A percentile compares a stretch with the other conserved stretches of the same genome.
phyloP scores from a whole-genome alignment of 2,113 vertebrate species.

The Anthoscopus minutus region DNA sequence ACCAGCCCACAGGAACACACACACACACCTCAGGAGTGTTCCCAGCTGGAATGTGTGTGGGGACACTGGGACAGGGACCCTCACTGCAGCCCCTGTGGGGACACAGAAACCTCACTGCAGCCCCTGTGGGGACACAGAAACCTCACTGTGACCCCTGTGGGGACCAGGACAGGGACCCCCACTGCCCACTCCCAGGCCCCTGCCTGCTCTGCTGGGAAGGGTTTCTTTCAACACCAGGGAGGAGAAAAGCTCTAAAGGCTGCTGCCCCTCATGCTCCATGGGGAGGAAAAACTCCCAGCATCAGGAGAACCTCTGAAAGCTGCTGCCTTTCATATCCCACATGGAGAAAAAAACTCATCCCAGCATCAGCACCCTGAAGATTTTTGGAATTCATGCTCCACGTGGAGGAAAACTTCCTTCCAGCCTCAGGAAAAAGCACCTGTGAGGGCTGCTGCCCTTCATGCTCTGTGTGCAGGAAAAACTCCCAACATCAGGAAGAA shows the following conservation, averaged over 20 bases:
- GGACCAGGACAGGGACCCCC: no score
- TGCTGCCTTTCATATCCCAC: background rate
- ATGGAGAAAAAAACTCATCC: background rate
- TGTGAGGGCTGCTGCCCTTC: background rate
- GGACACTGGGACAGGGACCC: background rate
- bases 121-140: no score
- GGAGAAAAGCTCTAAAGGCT: background rate
- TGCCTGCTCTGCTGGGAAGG: background rate
- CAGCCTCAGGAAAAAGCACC: background rate
- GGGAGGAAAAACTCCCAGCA: no score
- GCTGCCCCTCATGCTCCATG: no score
- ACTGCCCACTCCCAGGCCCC: no score
- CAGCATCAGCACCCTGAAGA: no score
- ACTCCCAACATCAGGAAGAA: background rate
- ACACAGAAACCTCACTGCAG: no score
- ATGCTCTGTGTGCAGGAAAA: background rate
- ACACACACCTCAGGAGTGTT: no score
- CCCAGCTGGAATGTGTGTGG: fast-evolving
- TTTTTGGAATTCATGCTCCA: no score
- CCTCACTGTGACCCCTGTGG: no score
- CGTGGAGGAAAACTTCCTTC: background rate
- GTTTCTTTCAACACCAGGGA: background rate
- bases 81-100: no score
- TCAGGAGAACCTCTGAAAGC: background rate
- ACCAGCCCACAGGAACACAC: no score